Evolutionary conservation across 2,113 vertebrate genomes (phyloP).

Genomic region (Triplophysa siluroides): DNA sequence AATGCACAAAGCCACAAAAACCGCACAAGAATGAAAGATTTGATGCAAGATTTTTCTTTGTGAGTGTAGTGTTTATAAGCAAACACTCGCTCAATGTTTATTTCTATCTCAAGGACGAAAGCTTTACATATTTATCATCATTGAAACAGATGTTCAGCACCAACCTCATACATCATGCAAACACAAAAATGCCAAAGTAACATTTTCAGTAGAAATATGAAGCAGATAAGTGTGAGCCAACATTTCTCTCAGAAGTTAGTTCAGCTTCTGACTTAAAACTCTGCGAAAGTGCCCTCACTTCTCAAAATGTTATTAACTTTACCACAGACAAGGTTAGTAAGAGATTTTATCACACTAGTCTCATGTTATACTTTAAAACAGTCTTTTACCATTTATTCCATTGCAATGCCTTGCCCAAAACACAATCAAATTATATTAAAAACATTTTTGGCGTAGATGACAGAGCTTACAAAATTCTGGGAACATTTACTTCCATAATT

Average conservation of each 20-base stretch:
- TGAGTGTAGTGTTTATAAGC: neutral
- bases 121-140: conserved; percentile 35
- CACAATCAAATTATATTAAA: too few relatives aligned
- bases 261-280: neutral
- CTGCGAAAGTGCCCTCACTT: neutral
- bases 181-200: conserved; percentile 16
- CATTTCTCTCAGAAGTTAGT: conserved; percentile 5
- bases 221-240: conserved; percentile 30
- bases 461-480: too few relatives aligned
- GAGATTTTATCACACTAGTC: too few relatives aligned
- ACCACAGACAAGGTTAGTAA: too few relatives aligned
- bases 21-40: neutral
- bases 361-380: too few relatives aligned
- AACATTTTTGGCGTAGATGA: too few relatives aligned
- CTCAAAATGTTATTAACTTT: too few relatives aligned
- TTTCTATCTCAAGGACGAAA: conserved; percentile 29
- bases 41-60: neutral
- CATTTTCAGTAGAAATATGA: neutral
- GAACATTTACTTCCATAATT: too few relatives aligned
- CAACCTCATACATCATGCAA: neutral
- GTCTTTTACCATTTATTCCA: too few relatives aligned
- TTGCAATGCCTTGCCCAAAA: too few relatives aligned
- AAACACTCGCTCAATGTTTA: neutral
- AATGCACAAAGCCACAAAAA: conserved; percentile 7
- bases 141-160: conserved; percentile 39